Percentiles rank a stretch among this genome's conserved stretches.
These are phyloP conservation scores for Mimachlamys varia DNA, from an alignment of 2,888 invertebrate genomes.

Conservation along the genomic window DNA sequence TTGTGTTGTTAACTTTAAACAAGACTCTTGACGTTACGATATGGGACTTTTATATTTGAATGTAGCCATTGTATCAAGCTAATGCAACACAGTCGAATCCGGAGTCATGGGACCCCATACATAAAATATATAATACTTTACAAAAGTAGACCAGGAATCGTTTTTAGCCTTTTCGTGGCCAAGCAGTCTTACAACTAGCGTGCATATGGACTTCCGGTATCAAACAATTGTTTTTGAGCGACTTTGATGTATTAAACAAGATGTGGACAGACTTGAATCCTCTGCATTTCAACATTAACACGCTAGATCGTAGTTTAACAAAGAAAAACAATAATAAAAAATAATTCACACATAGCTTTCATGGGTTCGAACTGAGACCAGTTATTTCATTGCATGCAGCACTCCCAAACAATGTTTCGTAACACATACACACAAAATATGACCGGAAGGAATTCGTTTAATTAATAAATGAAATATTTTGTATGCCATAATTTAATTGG, in stretches of 20 bases:
- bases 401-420: neutral
- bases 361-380: neutral
- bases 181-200: neutral
- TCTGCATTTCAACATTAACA: neutral
- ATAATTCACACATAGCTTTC: neutral
- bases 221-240: neutral
- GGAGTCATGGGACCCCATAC: neutral
- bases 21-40: neutral
- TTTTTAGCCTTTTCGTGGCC: neutral
- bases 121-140: neutral
- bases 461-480: too few species aligned
- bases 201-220: neutral
- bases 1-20: neutral
- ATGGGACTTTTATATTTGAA: neutral
- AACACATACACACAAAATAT: too few species aligned
- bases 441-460: too few species aligned
- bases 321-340: neutral
- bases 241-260: slow-evolving; percentile 17
- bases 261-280: neutral
- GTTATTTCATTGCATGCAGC: neutral
- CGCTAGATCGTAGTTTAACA: neutral
- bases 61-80: neutral
- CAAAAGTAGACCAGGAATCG: neutral
- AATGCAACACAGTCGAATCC: neutral
- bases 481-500: too few species aligned